These are phyloP conservation scores for Battus philenor DNA, from an alignment of 1,140 invertebrate genomes.

Conservation along the genomic window DNA sequence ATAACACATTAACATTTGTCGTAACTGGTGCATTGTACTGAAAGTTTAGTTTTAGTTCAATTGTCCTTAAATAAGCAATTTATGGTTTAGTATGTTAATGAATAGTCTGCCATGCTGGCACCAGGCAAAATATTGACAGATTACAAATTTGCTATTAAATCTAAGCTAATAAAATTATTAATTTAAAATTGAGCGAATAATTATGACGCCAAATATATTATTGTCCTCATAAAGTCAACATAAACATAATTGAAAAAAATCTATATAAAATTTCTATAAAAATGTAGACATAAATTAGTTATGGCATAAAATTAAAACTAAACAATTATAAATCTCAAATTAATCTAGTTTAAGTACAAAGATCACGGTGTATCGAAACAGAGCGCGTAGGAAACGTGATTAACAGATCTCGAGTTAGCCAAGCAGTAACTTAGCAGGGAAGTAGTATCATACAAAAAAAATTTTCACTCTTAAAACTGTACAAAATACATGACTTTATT, in stretches of 20 bases:
- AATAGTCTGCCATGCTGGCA: not conserved
- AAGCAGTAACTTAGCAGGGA: conserved; percentile 11
- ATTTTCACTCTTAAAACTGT: conserved; percentile 12
- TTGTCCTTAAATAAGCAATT: too few species aligned
- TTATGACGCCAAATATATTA: conserved; percentile 49
- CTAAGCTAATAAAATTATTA: conserved; percentile 21
- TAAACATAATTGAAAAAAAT: conserved; percentile 45
- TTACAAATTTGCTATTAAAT: conserved; percentile 16
- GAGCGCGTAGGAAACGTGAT: conserved; percentile 38
- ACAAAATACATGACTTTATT: conserved; percentile 9
- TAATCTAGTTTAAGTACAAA: conserved; percentile 68
- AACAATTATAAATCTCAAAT: conserved; percentile 58
- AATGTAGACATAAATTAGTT: conserved; percentile 70
- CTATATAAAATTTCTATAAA: conserved; percentile 62
- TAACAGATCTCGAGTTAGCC: conserved; percentile 36
- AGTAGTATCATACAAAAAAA: conserved; percentile 12
- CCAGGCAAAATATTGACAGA: not conserved
- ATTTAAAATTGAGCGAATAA: conserved; percentile 63
- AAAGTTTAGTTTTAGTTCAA: too few species aligned
- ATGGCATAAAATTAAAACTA: conserved; percentile 69
- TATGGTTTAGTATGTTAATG: too few species aligned
- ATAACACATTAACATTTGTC: too few species aligned
- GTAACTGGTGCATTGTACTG: too few species aligned
- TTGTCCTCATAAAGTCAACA: conserved; percentile 32
- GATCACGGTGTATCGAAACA: conserved; percentile 42